Conservation (phyloP, 1,140 invertebrate species). For the Calephelis nemesis region DNA sequence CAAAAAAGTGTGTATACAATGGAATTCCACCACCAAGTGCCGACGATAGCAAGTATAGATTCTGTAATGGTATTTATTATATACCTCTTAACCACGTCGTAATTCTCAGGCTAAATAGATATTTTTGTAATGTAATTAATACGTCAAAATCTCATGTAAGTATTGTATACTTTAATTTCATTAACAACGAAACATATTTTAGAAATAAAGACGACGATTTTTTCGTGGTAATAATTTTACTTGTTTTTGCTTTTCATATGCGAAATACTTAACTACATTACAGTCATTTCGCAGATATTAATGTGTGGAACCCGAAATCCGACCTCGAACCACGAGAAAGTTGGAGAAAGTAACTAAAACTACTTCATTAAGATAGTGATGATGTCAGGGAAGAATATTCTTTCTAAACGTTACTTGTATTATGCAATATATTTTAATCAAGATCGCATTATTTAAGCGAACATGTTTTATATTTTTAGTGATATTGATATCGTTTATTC, state of each 20-base stretch:
- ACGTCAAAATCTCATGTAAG: neutral
- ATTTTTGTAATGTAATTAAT: neutral
- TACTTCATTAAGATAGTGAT: slow-evolving; percentile 6
- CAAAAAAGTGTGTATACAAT: no score
- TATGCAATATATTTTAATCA: no score
- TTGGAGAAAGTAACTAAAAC: slow-evolving; percentile 21
- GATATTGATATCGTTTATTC: no score
- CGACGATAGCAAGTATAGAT: no score
- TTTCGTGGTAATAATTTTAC: no score
- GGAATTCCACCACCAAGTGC: no score
- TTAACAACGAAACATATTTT: neutral
- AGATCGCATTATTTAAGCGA: no score
- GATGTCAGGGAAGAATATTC: neutral
- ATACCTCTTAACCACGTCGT: neutral
- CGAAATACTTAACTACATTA: neutral
- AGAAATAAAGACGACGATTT: neutral
- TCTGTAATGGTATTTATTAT: no score
- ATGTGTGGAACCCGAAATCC: slow-evolving; percentile 12
- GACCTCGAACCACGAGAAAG: slow-evolving; percentile 22
- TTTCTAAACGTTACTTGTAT: no score
- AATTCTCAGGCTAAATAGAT: neutral
- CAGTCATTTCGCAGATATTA: neutral
- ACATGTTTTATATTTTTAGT: no score
- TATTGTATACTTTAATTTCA: neutral
- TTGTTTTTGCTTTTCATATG: neutral